phyloP scores from a whole-genome alignment of 2,797 vertebrate species.

The Aeoliscus strigatus region DNA sequence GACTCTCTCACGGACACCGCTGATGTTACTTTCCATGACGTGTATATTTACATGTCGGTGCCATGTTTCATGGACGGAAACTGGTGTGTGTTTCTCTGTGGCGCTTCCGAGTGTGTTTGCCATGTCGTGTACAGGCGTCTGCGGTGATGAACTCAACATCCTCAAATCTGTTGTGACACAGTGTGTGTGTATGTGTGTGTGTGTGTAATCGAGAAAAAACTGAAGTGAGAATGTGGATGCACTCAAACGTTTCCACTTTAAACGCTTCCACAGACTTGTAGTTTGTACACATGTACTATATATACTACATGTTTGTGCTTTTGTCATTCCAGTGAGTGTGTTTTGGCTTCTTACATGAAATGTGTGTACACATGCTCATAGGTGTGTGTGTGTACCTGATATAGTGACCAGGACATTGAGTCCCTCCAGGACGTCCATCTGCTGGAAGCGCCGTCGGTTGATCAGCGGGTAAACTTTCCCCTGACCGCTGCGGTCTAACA shows the following conservation, averaged over 20 bases:
- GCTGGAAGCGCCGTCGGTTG: conserved; percentile 90
- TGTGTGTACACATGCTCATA: no score
- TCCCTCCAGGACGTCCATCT: conserved; percentile 98
- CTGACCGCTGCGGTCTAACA: conserved; percentile 95
- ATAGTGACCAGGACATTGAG: conserved; percentile 97
- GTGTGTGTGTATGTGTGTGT: not conserved
- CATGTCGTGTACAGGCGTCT: conserved; percentile 24
- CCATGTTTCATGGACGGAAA: conserved; percentile 15
- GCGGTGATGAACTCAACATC: conserved; percentile 66
- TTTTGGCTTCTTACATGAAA: no score
- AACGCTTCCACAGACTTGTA: no score
- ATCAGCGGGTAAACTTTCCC: conserved; percentile 98
- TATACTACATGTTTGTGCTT: no score
- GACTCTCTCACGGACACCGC: no score
- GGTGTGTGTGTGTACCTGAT: conserved; percentile 74
- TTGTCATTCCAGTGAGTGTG: no score
- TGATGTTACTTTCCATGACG: conserved; percentile 20
- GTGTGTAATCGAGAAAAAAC: not conserved
- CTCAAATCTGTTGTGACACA: conserved; percentile 52
- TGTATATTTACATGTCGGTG: not conserved
- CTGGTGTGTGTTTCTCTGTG: not conserved
- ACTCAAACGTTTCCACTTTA: no score
- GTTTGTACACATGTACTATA: no score
- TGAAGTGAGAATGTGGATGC: not conserved
- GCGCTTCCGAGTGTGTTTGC: no score